These are phyloP conservation scores for Epizoanthus stellaris DNA, from an alignment of 92 coral and sea anemone species.

Conservation along the genomic window DNA sequence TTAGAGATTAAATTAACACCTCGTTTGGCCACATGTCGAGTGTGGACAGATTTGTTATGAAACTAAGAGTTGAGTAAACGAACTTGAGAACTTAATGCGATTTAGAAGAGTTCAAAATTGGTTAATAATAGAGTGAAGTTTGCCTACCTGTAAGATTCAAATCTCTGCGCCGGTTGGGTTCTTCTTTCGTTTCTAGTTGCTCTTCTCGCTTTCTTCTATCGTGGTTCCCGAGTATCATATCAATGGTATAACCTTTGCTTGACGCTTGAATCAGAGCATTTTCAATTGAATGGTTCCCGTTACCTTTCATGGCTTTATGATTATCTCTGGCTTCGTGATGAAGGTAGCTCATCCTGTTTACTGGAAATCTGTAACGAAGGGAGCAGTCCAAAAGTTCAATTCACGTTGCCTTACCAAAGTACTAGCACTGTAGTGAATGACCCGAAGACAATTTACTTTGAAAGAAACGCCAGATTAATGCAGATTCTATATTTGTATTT, in stretches of 20 bases:
- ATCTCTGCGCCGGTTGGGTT: conserved; percentile 10
- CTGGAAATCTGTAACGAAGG: conserved; percentile 29
- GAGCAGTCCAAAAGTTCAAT: conserved; percentile 11
- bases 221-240: conserved; percentile 89
- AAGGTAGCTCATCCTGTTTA: conserved; percentile 30
- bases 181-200: conserved; percentile 2
- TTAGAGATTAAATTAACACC: conserved; percentile 72
- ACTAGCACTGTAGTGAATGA: conserved; percentile 25
- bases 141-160: conserved; percentile 35
- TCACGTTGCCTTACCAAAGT: conserved; percentile 20
- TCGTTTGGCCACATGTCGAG: conserved; percentile 57
- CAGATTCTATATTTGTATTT: conserved; percentile 92
- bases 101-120: conserved; percentile 48
- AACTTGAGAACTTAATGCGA: conserved; percentile 63
- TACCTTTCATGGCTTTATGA: conserved; percentile 29
- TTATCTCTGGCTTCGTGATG: conserved; percentile 27
- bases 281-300: conserved; percentile 78
- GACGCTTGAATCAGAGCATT: conserved; percentile 91
- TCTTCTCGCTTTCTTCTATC: conserved; percentile 61
- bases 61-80: conserved; percentile 72
- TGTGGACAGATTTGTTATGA: conserved; percentile 47
- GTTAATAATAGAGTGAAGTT: conserved; percentile 33
- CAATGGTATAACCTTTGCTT: conserved; percentile 89
- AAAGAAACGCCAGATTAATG: conserved; percentile 79
- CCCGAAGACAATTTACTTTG: conserved; percentile 53